These are phyloP conservation scores for Pseudococcus jackbeardsleyi DNA, from an alignment of 2,888 invertebrate genomes.

Conservation along the genomic window DNA sequence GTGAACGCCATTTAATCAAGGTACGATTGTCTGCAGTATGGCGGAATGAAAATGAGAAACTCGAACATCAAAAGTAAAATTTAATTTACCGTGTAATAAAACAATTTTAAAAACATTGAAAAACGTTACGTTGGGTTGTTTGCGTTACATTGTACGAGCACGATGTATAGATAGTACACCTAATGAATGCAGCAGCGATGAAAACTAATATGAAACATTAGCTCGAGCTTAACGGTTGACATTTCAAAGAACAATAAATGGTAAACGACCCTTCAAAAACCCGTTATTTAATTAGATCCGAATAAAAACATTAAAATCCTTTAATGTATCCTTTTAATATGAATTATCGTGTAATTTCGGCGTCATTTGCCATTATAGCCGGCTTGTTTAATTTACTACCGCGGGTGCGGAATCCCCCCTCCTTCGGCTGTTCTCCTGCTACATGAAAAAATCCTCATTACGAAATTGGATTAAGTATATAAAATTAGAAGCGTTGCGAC, in stretches of 20 bases:
- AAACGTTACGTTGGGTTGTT: neutral
- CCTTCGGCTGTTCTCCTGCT: too few relatives aligned
- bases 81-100: conserved; percentile 54
- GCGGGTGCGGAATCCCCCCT: neutral
- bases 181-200: conserved; percentile 23
- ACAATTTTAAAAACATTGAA: conserved; percentile 37
- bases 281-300: conserved; percentile 53
- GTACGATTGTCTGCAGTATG: conserved; percentile 4
- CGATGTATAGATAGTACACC: neutral
- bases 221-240: conserved; percentile 58
- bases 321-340: conserved; percentile 47
- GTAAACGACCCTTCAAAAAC: conserved; percentile 54
- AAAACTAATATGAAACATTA: conserved; percentile 49
- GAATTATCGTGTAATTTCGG: conserved; percentile 49
- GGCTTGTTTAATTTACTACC: conserved; percentile 21
- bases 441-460: too few relatives aligned
- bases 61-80: conserved; percentile 41
- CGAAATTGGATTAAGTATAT: too few relatives aligned
- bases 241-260: conserved; percentile 57
- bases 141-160: neutral
- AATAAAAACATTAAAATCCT: conserved; percentile 52
- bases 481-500: too few relatives aligned
- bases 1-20: conserved; percentile 36
- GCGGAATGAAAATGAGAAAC: neutral
- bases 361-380: conserved; percentile 46